Conservation (phyloP, 1,140 invertebrate genomes). For the Chironomus striatipennis region DNA sequence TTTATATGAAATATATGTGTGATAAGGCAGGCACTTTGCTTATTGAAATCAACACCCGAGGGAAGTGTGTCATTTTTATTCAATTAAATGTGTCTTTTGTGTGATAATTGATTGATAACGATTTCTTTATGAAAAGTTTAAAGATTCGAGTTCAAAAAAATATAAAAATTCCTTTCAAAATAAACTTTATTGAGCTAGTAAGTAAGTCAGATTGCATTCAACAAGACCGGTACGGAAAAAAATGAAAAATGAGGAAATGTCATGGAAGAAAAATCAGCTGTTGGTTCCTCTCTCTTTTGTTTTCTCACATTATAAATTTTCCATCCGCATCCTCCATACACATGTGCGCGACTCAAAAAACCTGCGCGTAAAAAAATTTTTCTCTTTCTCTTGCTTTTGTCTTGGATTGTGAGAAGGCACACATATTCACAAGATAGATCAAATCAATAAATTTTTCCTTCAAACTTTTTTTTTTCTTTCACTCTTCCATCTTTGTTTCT, state of each 20-base stretch:
- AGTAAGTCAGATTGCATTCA: not conserved
- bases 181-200: not conserved
- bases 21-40: not conserved
- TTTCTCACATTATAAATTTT: not conserved
- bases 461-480: not conserved
- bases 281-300: not conserved
- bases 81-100: not conserved
- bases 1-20: not conserved
- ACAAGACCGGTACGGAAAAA: not conserved
- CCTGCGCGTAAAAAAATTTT: not conserved
- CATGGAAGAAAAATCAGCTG: not conserved
- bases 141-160: not conserved
- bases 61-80: not conserved
- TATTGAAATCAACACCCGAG: not conserved
- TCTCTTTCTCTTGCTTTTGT: not conserved
- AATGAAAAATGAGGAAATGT: not conserved
- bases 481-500: not conserved
- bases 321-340: not conserved
- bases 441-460: constrained; percentile 10
- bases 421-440: not conserved
- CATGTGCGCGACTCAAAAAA: not conserved
- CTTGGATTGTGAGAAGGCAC: not conserved
- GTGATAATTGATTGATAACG: not conserved
- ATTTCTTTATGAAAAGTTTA: not conserved
- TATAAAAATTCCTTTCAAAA: not conserved